Conservation (phyloP, 1,140 invertebrate species). For the Acyrthosiphon pisum region DNA sequence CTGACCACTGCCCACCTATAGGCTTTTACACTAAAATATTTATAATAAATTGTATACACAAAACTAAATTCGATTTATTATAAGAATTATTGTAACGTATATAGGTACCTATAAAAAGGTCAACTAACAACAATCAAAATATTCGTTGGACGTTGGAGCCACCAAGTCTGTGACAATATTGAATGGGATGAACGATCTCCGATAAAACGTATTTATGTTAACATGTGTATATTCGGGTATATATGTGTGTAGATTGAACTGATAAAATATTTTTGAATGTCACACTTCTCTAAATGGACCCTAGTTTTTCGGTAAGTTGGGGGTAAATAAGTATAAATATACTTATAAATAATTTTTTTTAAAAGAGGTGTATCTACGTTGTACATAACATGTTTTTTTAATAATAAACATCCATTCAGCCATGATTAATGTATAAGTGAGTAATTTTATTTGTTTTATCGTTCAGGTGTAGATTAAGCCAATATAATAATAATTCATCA, state of each 20-base stretch:
- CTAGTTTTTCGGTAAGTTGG: neutral
- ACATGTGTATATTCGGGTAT: neutral
- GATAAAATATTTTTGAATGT: neutral
- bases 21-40: neutral
- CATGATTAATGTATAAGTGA: neutral
- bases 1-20: neutral
- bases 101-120: neutral
- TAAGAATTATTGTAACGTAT: neutral
- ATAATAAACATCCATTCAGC: neutral
- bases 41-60: neutral
- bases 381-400: neutral
- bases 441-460: neutral
- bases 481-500: neutral
- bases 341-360: neutral
- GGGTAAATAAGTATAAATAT: neutral
- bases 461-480: neutral
- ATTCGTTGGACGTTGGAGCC: neutral
- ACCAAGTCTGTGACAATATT: slow-evolving; percentile 29
- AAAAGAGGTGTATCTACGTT: too few relatives aligned
- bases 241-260: neutral
- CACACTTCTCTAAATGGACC: neutral
- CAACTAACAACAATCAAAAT: slow-evolving; percentile 1
- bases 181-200: neutral
- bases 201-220: neutral
- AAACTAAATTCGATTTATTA: neutral